Conservation (phyloP, 53 echinoderm and acorn worm species). For the Crossaster papposus region DNA sequence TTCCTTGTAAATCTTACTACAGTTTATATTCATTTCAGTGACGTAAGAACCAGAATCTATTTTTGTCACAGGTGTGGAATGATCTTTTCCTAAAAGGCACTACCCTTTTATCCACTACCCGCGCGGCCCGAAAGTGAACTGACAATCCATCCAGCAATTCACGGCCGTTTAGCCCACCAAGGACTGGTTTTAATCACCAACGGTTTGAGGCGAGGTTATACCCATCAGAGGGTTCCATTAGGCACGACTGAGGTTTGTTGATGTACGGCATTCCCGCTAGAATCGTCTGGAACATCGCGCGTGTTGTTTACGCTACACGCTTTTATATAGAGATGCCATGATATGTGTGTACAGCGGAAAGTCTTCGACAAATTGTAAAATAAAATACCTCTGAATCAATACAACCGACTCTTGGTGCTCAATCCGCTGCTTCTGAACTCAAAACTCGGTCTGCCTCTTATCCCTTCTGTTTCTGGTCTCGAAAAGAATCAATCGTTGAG, state of each 20-base stretch:
- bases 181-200: background rate
- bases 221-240: background rate
- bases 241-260: background rate
- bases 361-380: background rate
- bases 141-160: background rate
- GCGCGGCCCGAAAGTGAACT: background rate
- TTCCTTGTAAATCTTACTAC: no score
- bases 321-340: background rate
- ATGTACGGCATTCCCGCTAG: background rate
- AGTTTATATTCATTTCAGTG: background rate
- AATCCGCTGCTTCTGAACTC: background rate
- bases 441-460: background rate
- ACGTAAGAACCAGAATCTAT: background rate
- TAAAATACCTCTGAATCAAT: background rate
- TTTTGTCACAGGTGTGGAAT: background rate
- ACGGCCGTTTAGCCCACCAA: background rate
- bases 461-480: background rate
- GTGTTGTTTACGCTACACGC: conserved; percentile 3
- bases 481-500: background rate
- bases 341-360: background rate
- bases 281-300: background rate
- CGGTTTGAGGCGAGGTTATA: background rate
- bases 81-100: background rate
- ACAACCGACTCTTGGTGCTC: background rate
- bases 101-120: background rate